phyloP scores from a whole-genome alignment of 2,113 vertebrate species.

The Forbesichthys papilliferus region DNA sequence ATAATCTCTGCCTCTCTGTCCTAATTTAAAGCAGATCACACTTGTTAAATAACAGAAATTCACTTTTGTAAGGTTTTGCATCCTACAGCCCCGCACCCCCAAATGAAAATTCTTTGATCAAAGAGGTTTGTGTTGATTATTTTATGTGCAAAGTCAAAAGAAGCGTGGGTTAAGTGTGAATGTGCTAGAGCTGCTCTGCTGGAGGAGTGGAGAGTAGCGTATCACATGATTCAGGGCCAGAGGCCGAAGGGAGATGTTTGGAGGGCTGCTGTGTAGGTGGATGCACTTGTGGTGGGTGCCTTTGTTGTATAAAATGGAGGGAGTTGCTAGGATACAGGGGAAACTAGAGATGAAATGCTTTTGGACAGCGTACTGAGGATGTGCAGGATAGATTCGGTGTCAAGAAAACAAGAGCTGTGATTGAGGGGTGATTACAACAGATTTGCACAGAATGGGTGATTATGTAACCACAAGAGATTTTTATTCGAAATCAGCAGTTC shows the following conservation, averaged over 20 bases:
- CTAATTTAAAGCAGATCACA: too few relatives aligned
- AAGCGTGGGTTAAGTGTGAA: slow-evolving; percentile 47
- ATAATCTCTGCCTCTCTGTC: too few relatives aligned
- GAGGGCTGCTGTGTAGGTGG: slow-evolving; percentile 37
- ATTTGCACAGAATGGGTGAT: slow-evolving; percentile 27
- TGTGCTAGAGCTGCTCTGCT: slow-evolving; percentile 37
- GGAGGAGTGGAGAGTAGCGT: slow-evolving; percentile 35
- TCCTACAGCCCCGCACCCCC: too few relatives aligned
- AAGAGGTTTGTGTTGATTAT: slow-evolving; percentile 23
- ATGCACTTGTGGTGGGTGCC: slow-evolving; percentile 51
- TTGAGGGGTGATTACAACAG: slow-evolving; percentile 35
- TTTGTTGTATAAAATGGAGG: slow-evolving; percentile 62
- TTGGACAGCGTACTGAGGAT: slow-evolving; percentile 31
- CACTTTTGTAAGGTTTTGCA: too few relatives aligned
- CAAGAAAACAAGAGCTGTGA: slow-evolving; percentile 31
- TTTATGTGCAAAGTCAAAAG: slow-evolving; percentile 19
- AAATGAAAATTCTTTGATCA: neutral
- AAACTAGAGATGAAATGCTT: slow-evolving; percentile 58
- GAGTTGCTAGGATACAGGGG: slow-evolving; percentile 75
- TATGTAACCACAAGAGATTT: slow-evolving; percentile 14
- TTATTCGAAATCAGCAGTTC: slow-evolving; percentile 36
- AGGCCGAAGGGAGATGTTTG: slow-evolving; percentile 24
- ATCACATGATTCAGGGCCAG: slow-evolving; percentile 59
- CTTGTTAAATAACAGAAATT: too few relatives aligned
- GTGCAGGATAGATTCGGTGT: slow-evolving; percentile 34